phyloP scores from a whole-genome alignment of 2,888 invertebrate genomes.

The Cistogaster globosa region DNA sequence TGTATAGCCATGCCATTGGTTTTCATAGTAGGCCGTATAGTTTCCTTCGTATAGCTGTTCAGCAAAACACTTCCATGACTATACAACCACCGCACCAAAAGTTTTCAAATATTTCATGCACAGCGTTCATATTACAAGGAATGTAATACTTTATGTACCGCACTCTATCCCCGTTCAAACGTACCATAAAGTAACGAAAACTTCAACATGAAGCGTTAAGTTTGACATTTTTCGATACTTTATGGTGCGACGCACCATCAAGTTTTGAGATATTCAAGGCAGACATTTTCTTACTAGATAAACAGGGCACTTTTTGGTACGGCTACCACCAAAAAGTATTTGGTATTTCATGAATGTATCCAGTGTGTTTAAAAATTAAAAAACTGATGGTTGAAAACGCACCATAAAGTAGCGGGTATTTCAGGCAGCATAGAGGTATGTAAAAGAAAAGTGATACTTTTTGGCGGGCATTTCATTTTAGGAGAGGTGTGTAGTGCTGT shows the following conservation, averaged over 20 bases:
- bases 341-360: constrained; percentile 70
- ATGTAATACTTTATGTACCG: constrained; percentile 76
- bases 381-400: constrained; percentile 75
- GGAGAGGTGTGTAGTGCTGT: constrained; percentile 73
- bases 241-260: constrained; percentile 80
- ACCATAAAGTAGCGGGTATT: constrained; percentile 76
- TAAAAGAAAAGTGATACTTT: constrained; percentile 74
- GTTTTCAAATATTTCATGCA: constrained; percentile 73
- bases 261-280: constrained; percentile 72
- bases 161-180: constrained; percentile 80
- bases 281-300: constrained; percentile 72
- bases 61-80: constrained; percentile 77
- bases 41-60: constrained; percentile 74
- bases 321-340: constrained; percentile 79
- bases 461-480: constrained; percentile 72
- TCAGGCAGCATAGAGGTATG: constrained; percentile 57
- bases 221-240: constrained; percentile 82
- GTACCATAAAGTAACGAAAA: constrained; percentile 80
- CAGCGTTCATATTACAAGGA: constrained; percentile 56
- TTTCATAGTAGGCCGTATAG: constrained; percentile 75
- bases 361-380: constrained; percentile 69
- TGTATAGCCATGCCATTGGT: constrained; percentile 77
- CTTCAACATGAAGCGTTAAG: constrained; percentile 75
- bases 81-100: constrained; percentile 77
- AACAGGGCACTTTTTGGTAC: constrained; percentile 80